Evolutionary conservation across 2,113 vertebrate genomes (phyloP).

Genomic region (Nothoprocta perdicaria): DNA sequence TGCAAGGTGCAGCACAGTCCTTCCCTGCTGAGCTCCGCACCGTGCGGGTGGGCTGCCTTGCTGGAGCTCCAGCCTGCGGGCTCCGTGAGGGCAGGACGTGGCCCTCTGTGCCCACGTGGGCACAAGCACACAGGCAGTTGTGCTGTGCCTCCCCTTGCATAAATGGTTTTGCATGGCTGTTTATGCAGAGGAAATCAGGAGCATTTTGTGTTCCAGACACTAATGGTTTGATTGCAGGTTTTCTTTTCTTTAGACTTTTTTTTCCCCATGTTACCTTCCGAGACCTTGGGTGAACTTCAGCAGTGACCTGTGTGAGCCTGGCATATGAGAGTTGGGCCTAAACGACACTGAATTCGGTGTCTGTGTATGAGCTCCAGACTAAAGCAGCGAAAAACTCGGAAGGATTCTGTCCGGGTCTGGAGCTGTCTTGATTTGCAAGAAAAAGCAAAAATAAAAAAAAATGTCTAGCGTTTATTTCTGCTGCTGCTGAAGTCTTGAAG

Average conservation of each 20-base stretch:
- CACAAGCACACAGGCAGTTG: not conserved
- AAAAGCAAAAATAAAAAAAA: not conserved
- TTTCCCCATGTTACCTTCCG: not conserved
- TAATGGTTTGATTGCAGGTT: not conserved
- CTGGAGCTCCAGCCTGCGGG: not conserved
- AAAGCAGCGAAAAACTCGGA: not conserved
- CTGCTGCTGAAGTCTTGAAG: slow-evolving; percentile 5
- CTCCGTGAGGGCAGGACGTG: not conserved
- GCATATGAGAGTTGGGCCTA: not conserved
- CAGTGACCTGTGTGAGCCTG: not conserved
- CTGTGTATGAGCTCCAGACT: not conserved
- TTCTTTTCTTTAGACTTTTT: not conserved
- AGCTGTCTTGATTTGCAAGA: not conserved
- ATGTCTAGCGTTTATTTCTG: not conserved
- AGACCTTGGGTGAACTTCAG: not conserved
- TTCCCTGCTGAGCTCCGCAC: not conserved
- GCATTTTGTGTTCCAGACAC: slow-evolving; percentile 24
- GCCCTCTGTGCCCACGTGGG: not conserved
- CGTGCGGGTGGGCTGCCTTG: not conserved
- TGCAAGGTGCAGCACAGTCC: not conserved
- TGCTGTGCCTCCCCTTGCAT: not conserved
- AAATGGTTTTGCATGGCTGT: not conserved
- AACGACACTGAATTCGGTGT: not conserved
- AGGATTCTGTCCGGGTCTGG: not conserved
- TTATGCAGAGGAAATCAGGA: not conserved